Conservation (phyloP, 2,797 vertebrate genomes). For the Adelosebastes latens region DNA sequence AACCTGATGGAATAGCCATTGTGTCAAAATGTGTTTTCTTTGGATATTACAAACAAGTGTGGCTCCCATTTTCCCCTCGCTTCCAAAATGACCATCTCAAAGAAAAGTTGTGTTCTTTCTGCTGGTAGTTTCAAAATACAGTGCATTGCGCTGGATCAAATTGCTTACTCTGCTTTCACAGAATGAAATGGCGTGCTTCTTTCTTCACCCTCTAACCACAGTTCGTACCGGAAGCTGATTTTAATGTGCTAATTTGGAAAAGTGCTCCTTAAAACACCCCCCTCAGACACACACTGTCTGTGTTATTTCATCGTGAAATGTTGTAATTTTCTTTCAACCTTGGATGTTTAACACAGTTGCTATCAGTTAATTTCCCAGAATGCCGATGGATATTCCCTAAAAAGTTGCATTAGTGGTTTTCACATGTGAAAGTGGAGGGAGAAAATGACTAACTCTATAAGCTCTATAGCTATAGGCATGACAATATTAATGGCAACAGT, state of each 20-base stretch:
- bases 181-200: constrained; percentile 5
- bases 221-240: constrained; percentile 21
- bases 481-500: not conserved
- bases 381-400: not conserved
- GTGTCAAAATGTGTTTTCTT: not conserved
- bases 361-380: constrained; percentile 8
- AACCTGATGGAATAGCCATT: constrained; percentile 1
- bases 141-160: not conserved
- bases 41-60: not conserved
- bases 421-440: not conserved
- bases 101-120: not conserved
- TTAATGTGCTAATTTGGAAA: constrained; percentile 30
- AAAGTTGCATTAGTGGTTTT: not conserved
- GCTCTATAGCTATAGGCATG: not conserved
- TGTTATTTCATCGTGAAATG: constrained; percentile 23
- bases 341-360: not conserved
- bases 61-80: not conserved
- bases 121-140: not conserved
- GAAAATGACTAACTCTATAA: not conserved
- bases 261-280: not conserved
- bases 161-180: not conserved
- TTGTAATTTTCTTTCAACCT: not conserved
- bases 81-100: constrained; percentile 29
- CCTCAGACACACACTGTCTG: not conserved
- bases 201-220: constrained; percentile 1